phyloP scores from a whole-genome alignment of 2,797 vertebrate genomes.

The Pelodytes ibericus region DNA sequence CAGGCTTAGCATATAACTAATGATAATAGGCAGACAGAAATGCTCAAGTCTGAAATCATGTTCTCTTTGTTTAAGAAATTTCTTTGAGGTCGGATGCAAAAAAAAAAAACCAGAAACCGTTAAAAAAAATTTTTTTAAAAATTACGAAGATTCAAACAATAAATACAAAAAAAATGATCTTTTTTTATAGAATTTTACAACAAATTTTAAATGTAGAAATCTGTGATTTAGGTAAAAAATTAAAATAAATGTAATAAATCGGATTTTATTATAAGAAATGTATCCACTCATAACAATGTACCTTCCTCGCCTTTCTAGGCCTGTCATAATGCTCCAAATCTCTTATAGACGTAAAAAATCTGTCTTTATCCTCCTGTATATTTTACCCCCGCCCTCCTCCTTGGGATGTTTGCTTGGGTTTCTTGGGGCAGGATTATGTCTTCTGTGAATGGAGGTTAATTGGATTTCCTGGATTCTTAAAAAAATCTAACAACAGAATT shows the following conservation, averaged over 20 bases:
- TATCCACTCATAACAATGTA: too few relatives aligned
- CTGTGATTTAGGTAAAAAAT: too few relatives aligned
- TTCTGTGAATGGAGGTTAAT: conserved; percentile 42
- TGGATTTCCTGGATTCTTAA: conserved; percentile 39
- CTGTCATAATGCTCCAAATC: too few relatives aligned
- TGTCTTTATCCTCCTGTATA: too few relatives aligned
- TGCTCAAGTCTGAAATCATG: conserved; percentile 90
- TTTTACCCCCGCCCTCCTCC: too few relatives aligned
- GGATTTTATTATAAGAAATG: too few relatives aligned
- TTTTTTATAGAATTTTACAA: conserved; percentile 63
- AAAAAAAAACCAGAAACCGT: background rate
- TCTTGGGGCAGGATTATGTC: conserved; percentile 24
- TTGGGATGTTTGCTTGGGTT: conserved; percentile 40
- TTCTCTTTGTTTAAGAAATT: conserved; percentile 88
- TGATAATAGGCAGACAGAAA: conserved; percentile 90
- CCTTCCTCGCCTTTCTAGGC: too few relatives aligned
- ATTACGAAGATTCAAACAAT: too few relatives aligned
- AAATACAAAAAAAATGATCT: conserved; percentile 71
- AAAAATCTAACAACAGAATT: conserved; percentile 34
- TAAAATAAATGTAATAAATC: too few relatives aligned
- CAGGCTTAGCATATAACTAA: conserved; percentile 89
- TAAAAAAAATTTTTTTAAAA: conserved; percentile 66
- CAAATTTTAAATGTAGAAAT: background rate
- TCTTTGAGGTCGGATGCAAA: conserved; percentile 73
- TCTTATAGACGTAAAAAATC: too few relatives aligned